phyloP scores from a whole-genome alignment of 2,113 vertebrate genomes.

The Abramis brama region DNA sequence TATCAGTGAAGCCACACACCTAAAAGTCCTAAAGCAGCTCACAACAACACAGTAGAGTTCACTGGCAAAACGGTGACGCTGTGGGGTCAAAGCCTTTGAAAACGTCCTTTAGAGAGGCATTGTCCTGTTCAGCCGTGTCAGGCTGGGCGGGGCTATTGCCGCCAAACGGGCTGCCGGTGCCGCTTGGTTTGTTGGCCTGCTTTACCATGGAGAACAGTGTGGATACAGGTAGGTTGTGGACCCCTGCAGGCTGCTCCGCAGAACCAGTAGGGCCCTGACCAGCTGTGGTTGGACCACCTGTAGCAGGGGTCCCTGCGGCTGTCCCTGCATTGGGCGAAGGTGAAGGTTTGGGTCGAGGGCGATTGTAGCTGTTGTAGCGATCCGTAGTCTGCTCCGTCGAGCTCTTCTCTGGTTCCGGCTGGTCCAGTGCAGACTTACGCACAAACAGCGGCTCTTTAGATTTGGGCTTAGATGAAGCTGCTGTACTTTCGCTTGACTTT shows the following conservation, averaged over 20 bases:
- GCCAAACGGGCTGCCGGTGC: conserved; percentile 84
- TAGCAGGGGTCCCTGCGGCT: conserved; percentile 55
- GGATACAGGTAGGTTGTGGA: conserved; percentile 88
- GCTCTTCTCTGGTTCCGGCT: conserved; percentile 80
- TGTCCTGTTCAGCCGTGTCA: conserved; percentile 82
- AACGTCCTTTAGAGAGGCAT: conserved; percentile 91
- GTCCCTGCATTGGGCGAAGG: conserved; percentile 65
- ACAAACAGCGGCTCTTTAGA: conserved; percentile 88
- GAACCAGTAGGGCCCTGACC: conserved; percentile 56
- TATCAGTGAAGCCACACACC: not conserved
- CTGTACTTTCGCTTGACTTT: conserved; percentile 66
- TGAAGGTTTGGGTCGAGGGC: conserved; percentile 82
- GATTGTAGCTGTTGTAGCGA: conserved; percentile 93
- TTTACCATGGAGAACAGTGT: conserved; percentile 86
- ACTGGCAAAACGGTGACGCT: conserved; percentile 94
- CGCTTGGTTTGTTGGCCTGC: conserved; percentile 76
- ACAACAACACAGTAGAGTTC: conserved; percentile 51
- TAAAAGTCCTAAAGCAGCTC: conserved; percentile 16
- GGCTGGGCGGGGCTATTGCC: conserved; percentile 84
- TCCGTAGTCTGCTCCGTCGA: conserved; percentile 72
- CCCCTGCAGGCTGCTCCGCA: conserved; percentile 65
- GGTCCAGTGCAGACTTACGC: conserved; percentile 87
- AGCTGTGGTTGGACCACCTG: conserved; percentile 39
- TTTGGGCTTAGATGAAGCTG: conserved; percentile 67
- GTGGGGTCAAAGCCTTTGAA: conserved; percentile 98